Conservation (phyloP, 1,140 invertebrate species). For the Pseudomyrmex concolor region DNA sequence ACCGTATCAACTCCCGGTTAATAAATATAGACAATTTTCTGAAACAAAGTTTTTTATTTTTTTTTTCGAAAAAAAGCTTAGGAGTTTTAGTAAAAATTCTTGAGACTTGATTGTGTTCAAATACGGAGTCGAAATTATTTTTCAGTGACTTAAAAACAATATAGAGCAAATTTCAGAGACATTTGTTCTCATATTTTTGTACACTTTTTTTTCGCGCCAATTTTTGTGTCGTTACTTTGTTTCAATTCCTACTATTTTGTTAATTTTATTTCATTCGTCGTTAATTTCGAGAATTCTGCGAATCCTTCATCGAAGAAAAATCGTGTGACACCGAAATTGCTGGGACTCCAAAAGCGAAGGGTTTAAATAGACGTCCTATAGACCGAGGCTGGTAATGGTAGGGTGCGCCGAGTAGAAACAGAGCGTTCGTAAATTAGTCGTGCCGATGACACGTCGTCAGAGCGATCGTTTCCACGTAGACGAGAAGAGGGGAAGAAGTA, state of each 20-base stretch:
- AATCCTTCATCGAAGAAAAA: not conserved
- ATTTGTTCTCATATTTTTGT: not conserved
- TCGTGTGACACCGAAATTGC: not conserved
- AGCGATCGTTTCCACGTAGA: slow-evolving; percentile 71
- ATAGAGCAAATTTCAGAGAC: not conserved
- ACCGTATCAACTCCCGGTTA: not conserved
- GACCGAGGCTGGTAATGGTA: not conserved
- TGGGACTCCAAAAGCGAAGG: not conserved
- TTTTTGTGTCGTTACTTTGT: too few species aligned
- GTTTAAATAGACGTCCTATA: slow-evolving; percentile 8
- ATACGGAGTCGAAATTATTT: not conserved
- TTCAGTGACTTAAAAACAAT: not conserved
- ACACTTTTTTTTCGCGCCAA: too few species aligned
- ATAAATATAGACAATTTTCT: not conserved
- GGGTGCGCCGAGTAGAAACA: not conserved
- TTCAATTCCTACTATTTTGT: too few species aligned
- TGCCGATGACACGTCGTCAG: slow-evolving; percentile 77
- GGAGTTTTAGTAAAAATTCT: too few species aligned
- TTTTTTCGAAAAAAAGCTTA: not conserved
- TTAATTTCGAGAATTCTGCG: not conserved
- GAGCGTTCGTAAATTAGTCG: slow-evolving; percentile 76
- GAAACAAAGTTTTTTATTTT: not conserved
- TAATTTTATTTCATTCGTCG: not conserved
- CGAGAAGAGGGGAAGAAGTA: not conserved
- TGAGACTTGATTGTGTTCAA: too few species aligned